phyloP scores from a whole-genome alignment of 2,113 vertebrate species.

The Lagenorhynchus albirostris region DNA sequence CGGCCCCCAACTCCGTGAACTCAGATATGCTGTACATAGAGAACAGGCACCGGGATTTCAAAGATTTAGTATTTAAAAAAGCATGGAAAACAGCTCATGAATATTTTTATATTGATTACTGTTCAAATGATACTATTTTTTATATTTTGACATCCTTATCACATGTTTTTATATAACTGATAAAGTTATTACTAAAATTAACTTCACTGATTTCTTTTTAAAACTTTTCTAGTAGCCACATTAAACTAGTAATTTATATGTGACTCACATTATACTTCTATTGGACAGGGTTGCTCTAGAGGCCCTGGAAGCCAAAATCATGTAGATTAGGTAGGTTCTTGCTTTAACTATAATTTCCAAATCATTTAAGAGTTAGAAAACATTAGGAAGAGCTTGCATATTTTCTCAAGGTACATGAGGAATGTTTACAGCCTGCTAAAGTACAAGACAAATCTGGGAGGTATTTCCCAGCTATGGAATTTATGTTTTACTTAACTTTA shows the following conservation, averaged over 20 bases:
- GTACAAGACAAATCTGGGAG: not conserved
- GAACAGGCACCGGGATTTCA: not conserved
- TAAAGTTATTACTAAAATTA: not conserved
- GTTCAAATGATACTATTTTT: not conserved
- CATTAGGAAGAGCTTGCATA: not conserved
- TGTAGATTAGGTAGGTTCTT: not conserved
- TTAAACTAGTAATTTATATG: not conserved
- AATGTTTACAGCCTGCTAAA: not conserved
- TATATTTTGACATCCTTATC: not conserved
- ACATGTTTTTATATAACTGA: not conserved
- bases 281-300: not conserved
- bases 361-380: not conserved
- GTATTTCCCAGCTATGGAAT: not conserved
- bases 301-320: not conserved
- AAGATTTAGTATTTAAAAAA: not conserved
- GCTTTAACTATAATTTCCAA: not conserved
- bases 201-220: not conserved
- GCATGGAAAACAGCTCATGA: not conserved
- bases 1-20: rapidly evolving
- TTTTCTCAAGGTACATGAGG: not conserved
- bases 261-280: not conserved
- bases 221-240: not conserved
- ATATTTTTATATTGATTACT: not conserved
- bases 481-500: not conserved
- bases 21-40: rapidly evolving